Conservation (phyloP, 2,113 vertebrate genomes). For the Spea multiplicata region DNA sequence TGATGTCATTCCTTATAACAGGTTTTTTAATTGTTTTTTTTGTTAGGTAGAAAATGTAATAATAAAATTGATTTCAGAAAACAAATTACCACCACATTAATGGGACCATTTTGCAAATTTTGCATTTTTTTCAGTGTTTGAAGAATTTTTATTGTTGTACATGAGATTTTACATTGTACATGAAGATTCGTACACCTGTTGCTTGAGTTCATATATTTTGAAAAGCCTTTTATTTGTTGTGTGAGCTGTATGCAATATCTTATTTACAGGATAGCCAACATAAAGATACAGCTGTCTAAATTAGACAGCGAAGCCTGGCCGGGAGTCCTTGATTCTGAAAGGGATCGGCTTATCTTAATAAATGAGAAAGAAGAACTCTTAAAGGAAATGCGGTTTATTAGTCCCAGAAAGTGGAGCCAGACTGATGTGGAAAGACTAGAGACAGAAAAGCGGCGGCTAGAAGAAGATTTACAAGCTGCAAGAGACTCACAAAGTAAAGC, state of each 20-base stretch:
- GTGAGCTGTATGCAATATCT: background rate
- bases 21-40: too few species aligned
- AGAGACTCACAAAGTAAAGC: conserved; percentile 95
- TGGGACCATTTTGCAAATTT: too few species aligned
- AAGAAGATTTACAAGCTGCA: conserved; percentile 90
- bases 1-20: too few species aligned
- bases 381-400: conserved; percentile 90
- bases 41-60: too few species aligned
- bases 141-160: too few species aligned
- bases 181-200: too few species aligned
- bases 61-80: too few species aligned
- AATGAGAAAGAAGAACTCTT: conserved; percentile 96
- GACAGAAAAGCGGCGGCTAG: conserved; percentile 79
- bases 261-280: conserved; percentile 81
- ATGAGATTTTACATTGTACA: too few species aligned
- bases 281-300: conserved; percentile 94
- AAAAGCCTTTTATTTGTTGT: too few species aligned
- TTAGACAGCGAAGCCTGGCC: conserved; percentile 96
- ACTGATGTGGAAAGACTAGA: conserved; percentile 84
- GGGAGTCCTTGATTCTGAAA: conserved; percentile 89
- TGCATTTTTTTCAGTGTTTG: too few species aligned
- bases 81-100: too few species aligned
- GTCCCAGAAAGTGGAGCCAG: conserved; percentile 77
- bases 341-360: conserved; percentile 91
- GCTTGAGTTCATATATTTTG: too few species aligned